Conservation (phyloP, 2,888 invertebrate genomes). For the Gonocerus acuteangulatus region DNA sequence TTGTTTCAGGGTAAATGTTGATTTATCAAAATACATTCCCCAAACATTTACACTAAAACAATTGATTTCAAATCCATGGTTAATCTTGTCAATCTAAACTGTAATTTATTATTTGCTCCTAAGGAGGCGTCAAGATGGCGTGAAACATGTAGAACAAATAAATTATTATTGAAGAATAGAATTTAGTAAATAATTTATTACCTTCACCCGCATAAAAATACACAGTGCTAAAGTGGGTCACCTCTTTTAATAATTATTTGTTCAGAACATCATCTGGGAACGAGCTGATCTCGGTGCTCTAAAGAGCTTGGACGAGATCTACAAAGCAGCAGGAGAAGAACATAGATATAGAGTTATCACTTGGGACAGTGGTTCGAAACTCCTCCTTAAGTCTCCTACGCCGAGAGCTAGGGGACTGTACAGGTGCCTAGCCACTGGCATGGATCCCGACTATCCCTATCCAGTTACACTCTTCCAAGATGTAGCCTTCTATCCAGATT, state of each 20-base stretch:
- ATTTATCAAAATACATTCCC: too few relatives aligned
- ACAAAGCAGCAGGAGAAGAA: constrained; percentile 37
- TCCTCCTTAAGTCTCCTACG: constrained; percentile 36
- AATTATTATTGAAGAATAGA: too few relatives aligned
- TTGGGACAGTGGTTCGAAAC: constrained; percentile 37
- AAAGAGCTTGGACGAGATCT: constrained; percentile 37
- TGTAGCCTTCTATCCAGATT: constrained; percentile 39
- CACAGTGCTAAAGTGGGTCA: too few relatives aligned
- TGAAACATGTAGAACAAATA: too few relatives aligned
- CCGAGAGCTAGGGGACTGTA: constrained; percentile 39
- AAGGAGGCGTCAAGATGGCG: too few relatives aligned
- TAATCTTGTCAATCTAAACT: too few relatives aligned
- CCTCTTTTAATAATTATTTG: constrained; percentile 3
- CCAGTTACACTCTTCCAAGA: constrained; percentile 40
- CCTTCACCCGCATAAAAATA: too few relatives aligned
- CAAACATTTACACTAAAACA: too few relatives aligned
- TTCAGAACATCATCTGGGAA: constrained; percentile 40
- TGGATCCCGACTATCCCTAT: constrained; percentile 35
- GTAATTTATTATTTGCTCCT: too few relatives aligned
- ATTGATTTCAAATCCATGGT: too few relatives aligned
- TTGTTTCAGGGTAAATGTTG: too few relatives aligned
- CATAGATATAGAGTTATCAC: constrained; percentile 38
- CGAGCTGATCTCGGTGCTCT: constrained; percentile 39
- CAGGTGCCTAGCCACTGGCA: constrained; percentile 39
- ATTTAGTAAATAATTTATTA: too few relatives aligned